Percentiles rank a stretch among this genome's conserved stretches.
Evolutionary conservation across 2,113 vertebrate genomes (phyloP).

Genomic region (Saguinus imperator): DNA sequence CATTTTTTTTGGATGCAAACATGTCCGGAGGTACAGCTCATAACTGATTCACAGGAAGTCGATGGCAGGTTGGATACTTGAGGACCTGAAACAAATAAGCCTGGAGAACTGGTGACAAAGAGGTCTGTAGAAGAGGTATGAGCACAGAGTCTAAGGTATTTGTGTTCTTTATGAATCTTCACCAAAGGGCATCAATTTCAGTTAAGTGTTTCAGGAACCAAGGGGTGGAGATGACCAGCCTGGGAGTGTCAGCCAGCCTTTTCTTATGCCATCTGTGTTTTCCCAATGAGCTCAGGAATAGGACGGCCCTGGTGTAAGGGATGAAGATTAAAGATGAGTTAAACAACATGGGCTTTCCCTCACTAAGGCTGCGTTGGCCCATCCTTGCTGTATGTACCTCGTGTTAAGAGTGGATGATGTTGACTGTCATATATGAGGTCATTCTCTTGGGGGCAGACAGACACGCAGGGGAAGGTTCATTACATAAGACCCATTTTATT

Average conservation of each 20-base stretch:
- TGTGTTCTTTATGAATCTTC: neutral
- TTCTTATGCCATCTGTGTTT: neutral
- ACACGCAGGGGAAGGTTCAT: neutral
- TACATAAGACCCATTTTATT: neutral
- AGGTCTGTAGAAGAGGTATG: neutral
- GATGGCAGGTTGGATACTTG: neutral
- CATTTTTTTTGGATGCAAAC: neutral
- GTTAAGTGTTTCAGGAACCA: neutral
- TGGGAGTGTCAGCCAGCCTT: neutral
- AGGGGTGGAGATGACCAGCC: neutral
- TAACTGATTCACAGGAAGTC: neutral
- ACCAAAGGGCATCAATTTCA: too few species aligned
- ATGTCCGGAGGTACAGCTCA: neutral
- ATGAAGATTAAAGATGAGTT: neutral
- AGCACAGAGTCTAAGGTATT: neutral
- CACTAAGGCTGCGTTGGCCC: neutral
- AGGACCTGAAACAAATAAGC: neutral
- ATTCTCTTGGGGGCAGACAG: neutral
- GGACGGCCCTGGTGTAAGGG: fast-evolving
- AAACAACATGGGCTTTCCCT: neutral
- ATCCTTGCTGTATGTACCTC: neutral
- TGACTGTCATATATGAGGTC: neutral
- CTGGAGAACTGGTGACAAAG: neutral
- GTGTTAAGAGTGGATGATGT: neutral
- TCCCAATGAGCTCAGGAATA: neutral